phyloP scores from a whole-genome alignment of 2,888 invertebrate species.

The Nephrotoma flavescens region DNA sequence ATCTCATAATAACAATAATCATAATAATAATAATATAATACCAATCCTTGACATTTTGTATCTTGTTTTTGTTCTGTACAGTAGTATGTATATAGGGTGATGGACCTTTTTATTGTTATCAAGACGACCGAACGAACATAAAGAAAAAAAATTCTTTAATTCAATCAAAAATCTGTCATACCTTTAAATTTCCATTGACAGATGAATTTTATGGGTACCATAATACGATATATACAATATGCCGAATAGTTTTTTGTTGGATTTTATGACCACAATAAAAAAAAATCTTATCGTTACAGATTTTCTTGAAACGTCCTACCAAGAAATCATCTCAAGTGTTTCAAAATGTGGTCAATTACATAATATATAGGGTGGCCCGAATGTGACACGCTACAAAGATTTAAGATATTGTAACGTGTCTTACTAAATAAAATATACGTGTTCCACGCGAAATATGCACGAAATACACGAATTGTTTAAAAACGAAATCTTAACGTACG shows the following conservation, averaged over 20 bases:
- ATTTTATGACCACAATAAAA: neutral
- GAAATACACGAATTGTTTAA: neutral
- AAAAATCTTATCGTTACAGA: neutral
- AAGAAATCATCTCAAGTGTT: neutral
- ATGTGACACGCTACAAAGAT: neutral
- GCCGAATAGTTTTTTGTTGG: neutral
- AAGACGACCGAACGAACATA: neutral
- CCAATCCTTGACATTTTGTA: neutral
- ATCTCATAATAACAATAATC: neutral
- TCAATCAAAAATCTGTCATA: neutral
- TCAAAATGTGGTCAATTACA: neutral
- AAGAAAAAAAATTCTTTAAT: neutral
- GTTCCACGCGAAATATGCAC: neutral
- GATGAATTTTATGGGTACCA: neutral
- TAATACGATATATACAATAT: neutral
- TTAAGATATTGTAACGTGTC: neutral
- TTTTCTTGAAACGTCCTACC: neutral
- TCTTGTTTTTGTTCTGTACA: neutral
- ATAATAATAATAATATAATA: neutral
- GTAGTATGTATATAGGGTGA: neutral
- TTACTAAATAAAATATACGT: neutral
- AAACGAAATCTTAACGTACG: neutral
- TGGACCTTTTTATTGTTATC: neutral
- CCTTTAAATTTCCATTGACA: neutral
- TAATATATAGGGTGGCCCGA: neutral